phyloP scores from a whole-genome alignment of 2,888 invertebrate species.

The Fragum whitleyi region DNA sequence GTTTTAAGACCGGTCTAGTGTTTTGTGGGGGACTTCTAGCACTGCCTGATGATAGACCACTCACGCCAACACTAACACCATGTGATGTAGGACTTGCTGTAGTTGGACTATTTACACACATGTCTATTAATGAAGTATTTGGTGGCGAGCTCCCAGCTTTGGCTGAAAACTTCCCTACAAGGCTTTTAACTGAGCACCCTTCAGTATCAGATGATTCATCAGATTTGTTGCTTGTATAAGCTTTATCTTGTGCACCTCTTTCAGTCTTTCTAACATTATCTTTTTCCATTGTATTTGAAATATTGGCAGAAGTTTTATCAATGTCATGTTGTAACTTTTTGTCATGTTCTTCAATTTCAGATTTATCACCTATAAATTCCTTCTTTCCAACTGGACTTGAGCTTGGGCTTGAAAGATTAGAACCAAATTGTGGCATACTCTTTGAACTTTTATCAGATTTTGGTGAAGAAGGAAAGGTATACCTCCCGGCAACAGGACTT shows the following conservation, averaged over 20 bases:
- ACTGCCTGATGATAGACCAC: neutral
- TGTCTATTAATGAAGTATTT: neutral
- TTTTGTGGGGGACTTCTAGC: conserved; percentile 3
- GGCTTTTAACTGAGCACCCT: conserved; percentile 11
- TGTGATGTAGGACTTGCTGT: neutral
- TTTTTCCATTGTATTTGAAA: neutral
- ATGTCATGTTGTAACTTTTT: neutral
- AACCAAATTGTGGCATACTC: conserved; percentile 16
- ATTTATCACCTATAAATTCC: neutral
- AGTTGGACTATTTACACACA: no score
- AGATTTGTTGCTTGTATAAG: neutral
- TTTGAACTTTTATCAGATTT: conserved; percentile 2
- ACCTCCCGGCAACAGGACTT: conserved; percentile 22
- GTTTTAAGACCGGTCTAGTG: neutral
- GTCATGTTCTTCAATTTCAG: neutral
- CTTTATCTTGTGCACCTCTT: neutral
- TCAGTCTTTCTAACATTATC: neutral
- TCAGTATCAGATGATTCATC: conserved; percentile 7
- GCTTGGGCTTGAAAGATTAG: conserved; percentile 23
- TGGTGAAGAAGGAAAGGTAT: conserved; percentile 8
- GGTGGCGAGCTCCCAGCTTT: neutral
- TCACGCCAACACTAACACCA: neutral
- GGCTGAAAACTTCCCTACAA: conserved; percentile 10
- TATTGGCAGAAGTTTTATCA: neutral
- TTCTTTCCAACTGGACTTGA: conserved; percentile 25